These are phyloP conservation scores for Prunella fulvescens DNA, from an alignment of 2,113 vertebrate genomes.

Conservation along the genomic window DNA sequence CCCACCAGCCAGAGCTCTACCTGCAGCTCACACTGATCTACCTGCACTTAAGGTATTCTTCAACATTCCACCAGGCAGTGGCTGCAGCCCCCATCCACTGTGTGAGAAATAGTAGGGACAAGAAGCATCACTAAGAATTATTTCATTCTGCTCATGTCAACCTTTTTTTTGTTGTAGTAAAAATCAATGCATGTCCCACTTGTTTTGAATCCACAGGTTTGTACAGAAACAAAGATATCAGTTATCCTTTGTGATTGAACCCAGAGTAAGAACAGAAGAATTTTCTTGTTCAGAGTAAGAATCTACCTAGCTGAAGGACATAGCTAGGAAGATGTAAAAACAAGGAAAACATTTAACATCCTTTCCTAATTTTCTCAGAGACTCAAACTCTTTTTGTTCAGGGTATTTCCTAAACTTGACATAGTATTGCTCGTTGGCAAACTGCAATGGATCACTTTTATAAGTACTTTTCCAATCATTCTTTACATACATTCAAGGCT, in stretches of 20 bases:
- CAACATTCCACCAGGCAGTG: background rate
- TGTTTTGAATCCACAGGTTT: background rate
- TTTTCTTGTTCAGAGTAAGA: background rate
- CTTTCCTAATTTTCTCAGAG: background rate
- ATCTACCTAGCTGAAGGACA: background rate
- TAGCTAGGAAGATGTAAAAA: background rate
- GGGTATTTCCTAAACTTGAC: background rate
- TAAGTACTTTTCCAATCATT: background rate
- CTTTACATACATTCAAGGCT: background rate
- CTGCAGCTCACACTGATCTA: background rate
- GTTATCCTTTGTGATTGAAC: background rate
- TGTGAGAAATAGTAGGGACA: background rate
- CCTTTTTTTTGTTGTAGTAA: background rate
- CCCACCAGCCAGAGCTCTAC: background rate
- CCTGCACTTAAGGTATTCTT: background rate
- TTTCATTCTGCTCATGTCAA: background rate
- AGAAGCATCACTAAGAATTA: background rate
- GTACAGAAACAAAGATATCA: background rate
- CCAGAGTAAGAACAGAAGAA: background rate
- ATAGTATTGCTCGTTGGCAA: background rate
- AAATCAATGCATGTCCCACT: background rate
- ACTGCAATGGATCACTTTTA: background rate
- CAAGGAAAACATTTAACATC: background rate
- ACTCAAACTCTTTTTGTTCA: background rate
- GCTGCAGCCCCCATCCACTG: background rate